Percentiles rank a stretch among this genome's conserved stretches.
These are phyloP conservation scores for Phoxinus phoxinus DNA, from an alignment of 2,113 vertebrate genomes.

Conservation along the genomic window DNA sequence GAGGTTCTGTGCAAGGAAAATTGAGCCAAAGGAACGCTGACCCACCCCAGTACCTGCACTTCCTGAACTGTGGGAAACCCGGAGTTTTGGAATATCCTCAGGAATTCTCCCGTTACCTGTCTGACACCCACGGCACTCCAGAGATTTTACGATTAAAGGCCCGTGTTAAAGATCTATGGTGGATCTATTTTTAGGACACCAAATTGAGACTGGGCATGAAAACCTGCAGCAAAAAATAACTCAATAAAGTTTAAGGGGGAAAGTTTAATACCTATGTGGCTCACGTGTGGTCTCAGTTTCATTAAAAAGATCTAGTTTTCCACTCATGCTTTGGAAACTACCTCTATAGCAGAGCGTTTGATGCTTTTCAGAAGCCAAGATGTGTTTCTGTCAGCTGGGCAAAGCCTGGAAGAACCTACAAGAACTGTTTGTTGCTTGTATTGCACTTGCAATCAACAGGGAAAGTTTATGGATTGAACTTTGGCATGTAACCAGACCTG, in stretches of 20 bases:
- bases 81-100: conserved; percentile 61
- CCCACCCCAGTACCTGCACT: conserved; percentile 43
- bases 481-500: neutral
- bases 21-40: neutral
- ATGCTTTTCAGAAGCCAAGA: conserved; percentile 42
- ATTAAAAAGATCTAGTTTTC: conserved; percentile 78
- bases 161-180: conserved; percentile 63
- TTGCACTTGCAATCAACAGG: neutral
- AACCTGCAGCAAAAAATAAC: conserved; percentile 78
- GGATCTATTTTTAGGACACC: conserved; percentile 75
- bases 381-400: conserved; percentile 30
- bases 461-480: neutral
- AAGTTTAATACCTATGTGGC: conserved; percentile 75
- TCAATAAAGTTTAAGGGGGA: conserved; percentile 81
- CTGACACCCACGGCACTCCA: conserved; percentile 49
- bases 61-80: conserved; percentile 69
- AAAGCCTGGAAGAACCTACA: conserved; percentile 28
- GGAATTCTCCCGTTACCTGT: conserved; percentile 70
- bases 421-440: conserved; percentile 19
- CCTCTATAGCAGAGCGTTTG: conserved; percentile 59
- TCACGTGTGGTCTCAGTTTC: conserved; percentile 80
- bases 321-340: conserved; percentile 76
- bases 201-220: conserved; percentile 69
- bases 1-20: neutral
- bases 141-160: conserved; percentile 68